These are phyloP conservation scores for Cerastis rubricosa DNA, from an alignment of 2,888 invertebrate species.

Conservation along the genomic window DNA sequence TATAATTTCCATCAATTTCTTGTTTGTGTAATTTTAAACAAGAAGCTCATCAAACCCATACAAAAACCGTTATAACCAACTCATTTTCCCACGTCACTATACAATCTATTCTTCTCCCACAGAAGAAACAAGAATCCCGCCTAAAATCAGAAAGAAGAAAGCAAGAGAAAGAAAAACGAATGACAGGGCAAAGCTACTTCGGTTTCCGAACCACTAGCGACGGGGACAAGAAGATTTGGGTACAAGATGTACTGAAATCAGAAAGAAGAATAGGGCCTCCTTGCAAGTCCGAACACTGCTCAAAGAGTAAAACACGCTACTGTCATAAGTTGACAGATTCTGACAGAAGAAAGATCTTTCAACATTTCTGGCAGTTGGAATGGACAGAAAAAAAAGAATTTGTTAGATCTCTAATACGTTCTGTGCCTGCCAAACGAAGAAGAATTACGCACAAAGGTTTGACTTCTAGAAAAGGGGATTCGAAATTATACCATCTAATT, in stretches of 20 bases:
- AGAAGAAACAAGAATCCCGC: slow-evolving; percentile 71
- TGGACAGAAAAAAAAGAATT: slow-evolving; percentile 78
- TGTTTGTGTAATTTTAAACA: neutral
- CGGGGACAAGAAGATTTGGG: slow-evolving; percentile 72
- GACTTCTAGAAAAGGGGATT: slow-evolving; percentile 77
- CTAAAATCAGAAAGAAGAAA: slow-evolving; percentile 73
- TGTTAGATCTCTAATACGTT: slow-evolving; percentile 74
- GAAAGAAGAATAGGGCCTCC: slow-evolving; percentile 76
- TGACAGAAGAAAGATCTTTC: slow-evolving; percentile 73
- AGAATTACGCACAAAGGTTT: slow-evolving; percentile 70
- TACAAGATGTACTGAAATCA: slow-evolving; percentile 80
- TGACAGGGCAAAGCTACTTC: slow-evolving; percentile 81
- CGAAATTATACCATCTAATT: slow-evolving; percentile 76
- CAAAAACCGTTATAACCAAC: neutral
- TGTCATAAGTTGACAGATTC: slow-evolving; percentile 72
- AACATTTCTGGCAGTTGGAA: slow-evolving; percentile 80
- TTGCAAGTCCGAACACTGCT: slow-evolving; percentile 75
- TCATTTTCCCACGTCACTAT: neutral
- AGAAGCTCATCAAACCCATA: neutral
- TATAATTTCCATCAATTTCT: neutral
- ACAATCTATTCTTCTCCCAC: slow-evolving; percentile 46
- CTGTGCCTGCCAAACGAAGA: slow-evolving; percentile 76
- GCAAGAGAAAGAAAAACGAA: slow-evolving; percentile 78
- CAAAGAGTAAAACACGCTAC: slow-evolving; percentile 67
- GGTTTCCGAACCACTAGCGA: slow-evolving; percentile 74